Percentiles rank a stretch among this genome's conserved stretches.
phyloP scores from a whole-genome alignment of 53 echinoderm and acorn worm species.

The Hippasteria phrygiana region DNA sequence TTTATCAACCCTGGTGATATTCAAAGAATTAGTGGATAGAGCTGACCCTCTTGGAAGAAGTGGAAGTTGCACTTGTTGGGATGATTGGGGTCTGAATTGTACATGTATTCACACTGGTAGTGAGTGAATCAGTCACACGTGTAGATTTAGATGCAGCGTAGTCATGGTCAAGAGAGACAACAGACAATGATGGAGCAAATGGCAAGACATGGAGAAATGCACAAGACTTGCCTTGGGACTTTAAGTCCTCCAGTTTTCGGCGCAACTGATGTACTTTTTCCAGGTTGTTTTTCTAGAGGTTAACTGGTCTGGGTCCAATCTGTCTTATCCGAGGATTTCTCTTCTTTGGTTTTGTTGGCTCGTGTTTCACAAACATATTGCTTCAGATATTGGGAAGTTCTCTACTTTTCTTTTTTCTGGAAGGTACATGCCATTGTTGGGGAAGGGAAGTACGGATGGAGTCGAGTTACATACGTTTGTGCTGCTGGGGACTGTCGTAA shows the following conservation, averaged over 20 bases:
- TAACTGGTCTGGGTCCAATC: not conserved
- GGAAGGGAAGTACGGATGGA: not conserved
- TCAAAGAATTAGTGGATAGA: too few relatives aligned
- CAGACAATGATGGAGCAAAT: conserved; percentile 9
- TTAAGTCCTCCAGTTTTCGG: not conserved
- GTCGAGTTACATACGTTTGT: not conserved
- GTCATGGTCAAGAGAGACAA: not conserved
- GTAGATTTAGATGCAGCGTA: not conserved
- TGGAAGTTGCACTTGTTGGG: too few relatives aligned
- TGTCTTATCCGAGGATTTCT: not conserved
- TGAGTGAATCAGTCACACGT: not conserved
- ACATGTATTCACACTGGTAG: not conserved
- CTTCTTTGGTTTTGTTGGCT: conserved; percentile 6
- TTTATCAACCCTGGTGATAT: too few relatives aligned
- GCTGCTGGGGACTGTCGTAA: not conserved
- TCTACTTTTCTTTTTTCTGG: not conserved
- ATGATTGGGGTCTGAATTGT: too few relatives aligned
- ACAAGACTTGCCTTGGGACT: not conserved
- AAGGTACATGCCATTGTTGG: not conserved
- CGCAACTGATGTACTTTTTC: not conserved
- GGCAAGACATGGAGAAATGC: conserved; percentile 24
- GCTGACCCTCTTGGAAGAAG: too few relatives aligned
- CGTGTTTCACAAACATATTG: not conserved
- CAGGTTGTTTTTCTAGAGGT: not conserved
- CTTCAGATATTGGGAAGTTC: not conserved